Base-by-base conservation (phyloP, 2,797 vertebrate genomes). In the Micropoecilia bifurca region DNA sequence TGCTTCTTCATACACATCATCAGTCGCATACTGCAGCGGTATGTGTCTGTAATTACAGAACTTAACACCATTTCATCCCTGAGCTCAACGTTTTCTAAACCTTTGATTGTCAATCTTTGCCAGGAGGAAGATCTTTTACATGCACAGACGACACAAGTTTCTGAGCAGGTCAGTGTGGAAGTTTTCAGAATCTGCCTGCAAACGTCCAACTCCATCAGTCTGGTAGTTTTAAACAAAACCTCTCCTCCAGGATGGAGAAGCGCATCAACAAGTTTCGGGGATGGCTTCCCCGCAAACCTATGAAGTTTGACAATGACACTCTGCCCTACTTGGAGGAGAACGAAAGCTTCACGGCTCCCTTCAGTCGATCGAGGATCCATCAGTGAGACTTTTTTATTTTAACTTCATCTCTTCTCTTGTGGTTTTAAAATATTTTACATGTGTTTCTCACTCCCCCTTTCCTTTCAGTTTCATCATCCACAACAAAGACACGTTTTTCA, bases 91-190 rank as follows among this genome's bases (percentile, higher is more conserved):
- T 69, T 8, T 39, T 69, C 45, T 76, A 47, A 50, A 39, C 59
- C 45, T 47, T 3, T 48, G 63, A 33, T 46, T 71, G 9, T 66
- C 36, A 47, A 61, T 33, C 5, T 73, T 33, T 18, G 36, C 16
- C 94, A 98, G 97, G 96, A 98, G 97, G 96, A 98, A 98, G 97
- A 97, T 98, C 94, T 98, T 97, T 95, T 98, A 96, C 96, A 96
- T 96, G 96, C 97, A 97, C 79, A 96, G 96, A 79, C 95, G 97
- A 50, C 97, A 97, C 96, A 97, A 97, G 96, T 97, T 98, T 94
- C 97, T 98, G 97, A 98, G 96, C 95, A 97, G 97, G 97, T 98
- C 84, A 96, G 97, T 71, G 53, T 73, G 68, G 2, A 41, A 46
- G 48, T 83, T 14, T 48, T 22, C n/a, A 57, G n/a, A 63, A 14